Conservation (phyloP, 2,113 vertebrate species). For the Riparia riparia region DNA sequence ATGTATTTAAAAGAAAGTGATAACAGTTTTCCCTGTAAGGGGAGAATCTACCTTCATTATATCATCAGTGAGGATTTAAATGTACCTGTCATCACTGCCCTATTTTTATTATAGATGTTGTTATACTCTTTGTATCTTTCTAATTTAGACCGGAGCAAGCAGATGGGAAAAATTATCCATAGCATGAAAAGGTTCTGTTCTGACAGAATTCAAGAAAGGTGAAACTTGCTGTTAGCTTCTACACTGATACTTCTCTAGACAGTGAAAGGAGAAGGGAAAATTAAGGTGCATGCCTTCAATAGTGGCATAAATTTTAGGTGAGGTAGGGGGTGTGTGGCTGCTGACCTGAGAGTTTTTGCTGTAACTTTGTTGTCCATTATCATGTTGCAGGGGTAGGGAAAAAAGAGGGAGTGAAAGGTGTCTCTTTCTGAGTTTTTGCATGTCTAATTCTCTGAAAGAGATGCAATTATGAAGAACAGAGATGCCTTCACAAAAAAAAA, state of each 20-base stretch:
- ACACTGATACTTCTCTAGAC: neutral
- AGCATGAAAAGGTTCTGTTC: neutral
- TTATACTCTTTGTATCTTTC: neutral
- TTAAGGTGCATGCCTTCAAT: neutral
- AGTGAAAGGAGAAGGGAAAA: neutral
- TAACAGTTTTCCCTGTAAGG: neutral
- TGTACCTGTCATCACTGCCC: neutral
- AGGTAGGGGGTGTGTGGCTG: neutral
- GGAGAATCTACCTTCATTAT: neutral
- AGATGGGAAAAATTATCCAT: neutral
- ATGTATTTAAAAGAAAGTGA: neutral
- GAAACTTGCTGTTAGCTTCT: neutral
- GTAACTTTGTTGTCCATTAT: neutral
- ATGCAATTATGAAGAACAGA: neutral
- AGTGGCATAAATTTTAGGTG: neutral
- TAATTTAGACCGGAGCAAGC: neutral
- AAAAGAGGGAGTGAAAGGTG: fast-evolving
- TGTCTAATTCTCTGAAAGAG: neutral
- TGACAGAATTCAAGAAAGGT: neutral
- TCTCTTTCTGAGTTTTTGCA: neutral
- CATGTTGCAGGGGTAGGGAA: neutral
- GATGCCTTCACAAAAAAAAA: neutral
- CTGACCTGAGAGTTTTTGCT: neutral
- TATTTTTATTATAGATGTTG: neutral
- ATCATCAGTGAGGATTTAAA: neutral